Percentiles rank a stretch among this genome's conserved stretches.
Conservation (phyloP, 2,888 invertebrate genomes). For the Malacosoma neustria region DNA sequence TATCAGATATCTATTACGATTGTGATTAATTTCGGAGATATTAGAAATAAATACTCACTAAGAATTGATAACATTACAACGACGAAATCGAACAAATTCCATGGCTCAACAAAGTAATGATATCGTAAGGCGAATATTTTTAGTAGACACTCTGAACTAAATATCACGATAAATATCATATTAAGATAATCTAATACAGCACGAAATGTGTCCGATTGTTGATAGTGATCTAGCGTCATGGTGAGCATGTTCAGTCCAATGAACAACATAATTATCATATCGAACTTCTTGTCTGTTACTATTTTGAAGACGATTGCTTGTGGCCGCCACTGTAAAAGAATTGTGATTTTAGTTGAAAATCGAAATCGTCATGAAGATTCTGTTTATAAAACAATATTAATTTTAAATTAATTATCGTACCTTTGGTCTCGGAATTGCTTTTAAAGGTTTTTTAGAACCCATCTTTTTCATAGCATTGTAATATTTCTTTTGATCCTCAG, state of each 20-base stretch:
- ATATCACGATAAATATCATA: slow-evolving; percentile 98
- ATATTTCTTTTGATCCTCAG: slow-evolving; percentile 99
- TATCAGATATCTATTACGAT: neutral
- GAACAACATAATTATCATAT: slow-evolving; percentile 99
- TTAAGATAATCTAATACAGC: slow-evolving; percentile 93
- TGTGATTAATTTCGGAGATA: neutral
- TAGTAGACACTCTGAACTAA: slow-evolving; percentile 97
- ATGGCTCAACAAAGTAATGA: slow-evolving; percentile 99
- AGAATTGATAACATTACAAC: slow-evolving; percentile 98
- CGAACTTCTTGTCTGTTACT: slow-evolving; percentile 98
- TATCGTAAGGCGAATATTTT: slow-evolving; percentile 98
- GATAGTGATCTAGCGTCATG: slow-evolving; percentile 98
- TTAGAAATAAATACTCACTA: slow-evolving; percentile 77
- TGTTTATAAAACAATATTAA: neutral
- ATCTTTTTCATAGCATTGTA: slow-evolving; percentile 99
- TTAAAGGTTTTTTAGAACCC: slow-evolving; percentile 98
- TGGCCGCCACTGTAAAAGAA: slow-evolving; percentile 89
- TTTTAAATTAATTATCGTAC: slow-evolving; percentile 62
- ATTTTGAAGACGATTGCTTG: slow-evolving; percentile 98
- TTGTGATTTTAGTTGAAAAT: too few species aligned
- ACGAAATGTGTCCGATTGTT: slow-evolving; percentile 89
- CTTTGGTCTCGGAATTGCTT: slow-evolving; percentile 98
- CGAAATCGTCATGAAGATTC: neutral
- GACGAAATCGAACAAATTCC: slow-evolving; percentile 99
- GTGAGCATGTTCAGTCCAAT: slow-evolving; percentile 99